Evolutionary conservation across 2,888 invertebrate genomes (phyloP).

Genomic region (Gonocerus acuteangulatus): DNA sequence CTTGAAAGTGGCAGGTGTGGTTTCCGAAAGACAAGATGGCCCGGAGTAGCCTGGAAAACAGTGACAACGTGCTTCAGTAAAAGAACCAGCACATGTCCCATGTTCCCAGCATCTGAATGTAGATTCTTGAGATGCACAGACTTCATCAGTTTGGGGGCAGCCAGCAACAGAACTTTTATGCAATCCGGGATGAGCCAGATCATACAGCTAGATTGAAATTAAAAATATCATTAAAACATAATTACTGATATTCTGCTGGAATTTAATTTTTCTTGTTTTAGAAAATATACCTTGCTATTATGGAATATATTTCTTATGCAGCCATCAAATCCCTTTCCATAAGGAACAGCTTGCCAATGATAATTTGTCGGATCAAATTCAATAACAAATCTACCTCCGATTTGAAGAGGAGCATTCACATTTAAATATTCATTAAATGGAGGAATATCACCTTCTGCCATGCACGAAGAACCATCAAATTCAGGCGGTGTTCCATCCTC

Average conservation of each 20-base stretch:
- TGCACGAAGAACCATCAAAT: slow-evolving; percentile 83
- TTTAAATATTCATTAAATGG: slow-evolving; percentile 94
- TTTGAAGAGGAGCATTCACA: slow-evolving; percentile 88
- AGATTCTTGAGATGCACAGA: slow-evolving; percentile 78
- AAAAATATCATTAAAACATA: not conserved
- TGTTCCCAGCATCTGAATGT: slow-evolving; percentile 85
- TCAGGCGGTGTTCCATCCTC: slow-evolving; percentile 79
- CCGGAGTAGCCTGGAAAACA: slow-evolving; percentile 95
- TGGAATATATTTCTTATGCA: slow-evolving; percentile 93
- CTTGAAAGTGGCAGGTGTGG: slow-evolving; percentile 85
- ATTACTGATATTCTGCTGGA: too few species aligned
- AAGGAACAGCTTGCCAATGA: slow-evolving; percentile 85
- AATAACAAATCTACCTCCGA: slow-evolving; percentile 86
- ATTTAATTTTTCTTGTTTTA: too few species aligned
- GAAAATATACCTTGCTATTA: slow-evolving; percentile 68
- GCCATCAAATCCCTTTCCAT: slow-evolving; percentile 86
- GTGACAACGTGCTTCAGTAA: slow-evolving; percentile 81
- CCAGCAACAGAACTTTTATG: slow-evolving; percentile 79
- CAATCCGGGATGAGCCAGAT: slow-evolving; percentile 85
- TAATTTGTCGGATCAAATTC: slow-evolving; percentile 83
- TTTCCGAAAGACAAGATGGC: slow-evolving; percentile 74
- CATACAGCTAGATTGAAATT: slow-evolving; percentile 59
- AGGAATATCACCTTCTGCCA: slow-evolving; percentile 80
- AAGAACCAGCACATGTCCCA: slow-evolving; percentile 87
- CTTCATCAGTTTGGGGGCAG: slow-evolving; percentile 88